Evolutionary conservation across 2,888 invertebrate genomes (phyloP).

Genomic region (Eremobia ochroleuca): DNA sequence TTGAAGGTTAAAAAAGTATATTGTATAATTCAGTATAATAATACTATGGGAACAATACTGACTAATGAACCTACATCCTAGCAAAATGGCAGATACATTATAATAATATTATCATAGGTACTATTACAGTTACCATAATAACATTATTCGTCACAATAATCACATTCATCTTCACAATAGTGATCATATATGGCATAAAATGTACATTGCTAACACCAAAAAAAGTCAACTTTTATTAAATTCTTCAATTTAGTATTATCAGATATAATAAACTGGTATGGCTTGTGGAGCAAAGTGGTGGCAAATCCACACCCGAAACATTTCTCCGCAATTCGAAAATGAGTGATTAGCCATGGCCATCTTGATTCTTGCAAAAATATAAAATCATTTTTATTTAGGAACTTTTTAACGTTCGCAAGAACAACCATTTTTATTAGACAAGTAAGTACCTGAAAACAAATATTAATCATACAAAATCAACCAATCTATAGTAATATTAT

Average conservation of each 20-base stretch:
- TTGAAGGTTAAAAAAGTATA: not conserved
- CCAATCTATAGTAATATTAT: not conserved
- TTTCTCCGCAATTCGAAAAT: slow-evolving; percentile 5
- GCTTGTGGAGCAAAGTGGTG: not conserved
- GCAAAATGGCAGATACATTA: not conserved
- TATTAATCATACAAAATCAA: not conserved
- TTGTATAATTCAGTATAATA: not conserved
- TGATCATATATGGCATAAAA: slow-evolving; percentile 24
- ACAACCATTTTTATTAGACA: slow-evolving; percentile 23
- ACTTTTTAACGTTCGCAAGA: not conserved
- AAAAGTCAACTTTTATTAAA: slow-evolving; percentile 21
- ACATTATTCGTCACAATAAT: not conserved
- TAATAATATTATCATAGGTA: not conserved
- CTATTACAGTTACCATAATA: no score
- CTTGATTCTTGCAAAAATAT: not conserved
- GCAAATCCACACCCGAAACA: slow-evolving; percentile 19
- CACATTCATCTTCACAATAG: slow-evolving; percentile 20
- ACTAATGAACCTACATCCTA: slow-evolving; percentile 15
- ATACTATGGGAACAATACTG: not conserved
- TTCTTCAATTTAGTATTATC: slow-evolving; percentile 7
- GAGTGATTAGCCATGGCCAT: slow-evolving; percentile 17
- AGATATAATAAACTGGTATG: not conserved
- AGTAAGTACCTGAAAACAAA: slow-evolving; percentile 3
- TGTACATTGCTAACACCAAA: slow-evolving; percentile 18
- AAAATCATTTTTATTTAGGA: slow-evolving; percentile 18